Evolutionary conservation across 2,888 invertebrate species (phyloP), one percentile per base, ranked within the genome.

Genomic region (Dendrolimus pini): DNA sequence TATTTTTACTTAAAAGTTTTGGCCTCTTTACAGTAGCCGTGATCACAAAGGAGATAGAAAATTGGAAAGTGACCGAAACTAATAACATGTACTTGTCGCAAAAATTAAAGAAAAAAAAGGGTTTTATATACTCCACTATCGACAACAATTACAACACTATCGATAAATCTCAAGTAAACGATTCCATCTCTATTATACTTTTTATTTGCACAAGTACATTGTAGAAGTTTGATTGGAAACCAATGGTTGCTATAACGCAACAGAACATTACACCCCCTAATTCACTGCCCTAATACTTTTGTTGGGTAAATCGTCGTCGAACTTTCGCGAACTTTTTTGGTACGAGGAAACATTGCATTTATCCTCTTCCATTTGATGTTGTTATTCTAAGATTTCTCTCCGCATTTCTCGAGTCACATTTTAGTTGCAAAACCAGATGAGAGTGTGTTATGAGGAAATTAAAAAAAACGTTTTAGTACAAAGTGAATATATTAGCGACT

Each of bases 221-320:
- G 80, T 76, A 69, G 68, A 82, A 82, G 74, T 84, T 82, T 80
- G 82, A 84, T 82, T 82, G 79, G 80, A 79, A 78, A 78, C 77
- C 77, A 77, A 80, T 77, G 72, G 71, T 70, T 70, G 74, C 47
- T 47, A 47, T 47, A 47, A 47, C 47, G 47, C 8, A 47, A 47
- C 47, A 47, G 47, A 47, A 47, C 47, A 47, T 47, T 47, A 47
- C 47, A 47, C 47, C 47, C 47, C 47, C 47, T 47, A 47, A 47
- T 47, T 47, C 47, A 47, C 47, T 47, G 47, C 47, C 47, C 47
- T 47, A 47, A 47, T 47, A 47, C 47, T 47, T 30, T 47, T 47
- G 47, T 47, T 47, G 47, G 47, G 47, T 47, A 47, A 47, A 47
- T 47, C 47, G 47, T 47, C 6, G 47, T 9, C 9, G 47, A 47